These are phyloP conservation scores for Schizotus pectinicornis DNA, from an alignment of 2,888 invertebrate species.

Conservation along the genomic window DNA sequence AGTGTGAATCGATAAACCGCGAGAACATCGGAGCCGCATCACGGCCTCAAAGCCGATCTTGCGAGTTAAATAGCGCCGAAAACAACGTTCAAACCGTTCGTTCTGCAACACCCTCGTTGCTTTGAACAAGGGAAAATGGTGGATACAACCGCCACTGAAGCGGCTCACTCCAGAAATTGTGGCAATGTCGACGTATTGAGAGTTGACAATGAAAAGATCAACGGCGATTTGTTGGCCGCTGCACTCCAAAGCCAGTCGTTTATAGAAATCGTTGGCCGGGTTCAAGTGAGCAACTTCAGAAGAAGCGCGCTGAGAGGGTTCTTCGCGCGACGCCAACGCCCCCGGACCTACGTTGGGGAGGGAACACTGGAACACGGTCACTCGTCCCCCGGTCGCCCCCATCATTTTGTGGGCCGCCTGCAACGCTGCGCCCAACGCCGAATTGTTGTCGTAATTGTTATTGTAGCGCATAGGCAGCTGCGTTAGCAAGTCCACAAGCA, in stretches of 20 bases:
- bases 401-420: constrained; percentile 92
- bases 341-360: constrained; percentile 90
- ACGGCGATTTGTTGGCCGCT: constrained; percentile 96
- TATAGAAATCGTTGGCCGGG: constrained; percentile 98
- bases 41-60: constrained; percentile 99
- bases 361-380: constrained; percentile 93
- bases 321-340: constrained; percentile 82
- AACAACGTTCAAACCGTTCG: constrained; percentile 75
- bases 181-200: constrained; percentile 93
- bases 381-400: constrained; percentile 91
- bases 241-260: constrained; percentile 93
- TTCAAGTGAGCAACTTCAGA: constrained; percentile 87
- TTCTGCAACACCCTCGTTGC: constrained; percentile 72
- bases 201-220: constrained; percentile 92
- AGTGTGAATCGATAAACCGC: constrained; percentile 93
- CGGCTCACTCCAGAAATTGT: constrained; percentile 92
- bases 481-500: constrained; percentile 75
- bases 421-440: constrained; percentile 90
- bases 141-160: constrained; percentile 92
- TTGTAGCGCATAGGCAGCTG: constrained; percentile 76
- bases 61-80: constrained; percentile 89
- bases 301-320: constrained; percentile 81
- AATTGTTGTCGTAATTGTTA: constrained; percentile 73
- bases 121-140: constrained; percentile 90
- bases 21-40: constrained; percentile 94